phyloP scores from a whole-genome alignment of 2,888 invertebrate genomes.

The Mycalesis mineus region DNA sequence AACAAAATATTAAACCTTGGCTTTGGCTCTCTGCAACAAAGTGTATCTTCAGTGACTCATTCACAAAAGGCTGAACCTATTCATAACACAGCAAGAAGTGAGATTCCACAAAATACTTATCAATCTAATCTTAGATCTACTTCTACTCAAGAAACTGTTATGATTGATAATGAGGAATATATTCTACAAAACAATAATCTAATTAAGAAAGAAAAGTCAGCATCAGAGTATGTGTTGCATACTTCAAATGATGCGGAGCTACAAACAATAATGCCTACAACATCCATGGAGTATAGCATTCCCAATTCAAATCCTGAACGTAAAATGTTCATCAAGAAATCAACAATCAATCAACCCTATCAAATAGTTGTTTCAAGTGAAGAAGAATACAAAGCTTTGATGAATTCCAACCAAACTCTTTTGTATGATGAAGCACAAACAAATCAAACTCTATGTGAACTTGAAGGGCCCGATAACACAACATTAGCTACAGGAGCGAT shows the following conservation, averaged over 20 bases:
- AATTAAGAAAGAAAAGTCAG: slow-evolving; percentile 41
- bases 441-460: slow-evolving; percentile 61
- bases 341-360: slow-evolving; percentile 56
- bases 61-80: slow-evolving; percentile 35
- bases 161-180: slow-evolving; percentile 80
- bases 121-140: slow-evolving; percentile 28
- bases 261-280: slow-evolving; percentile 40
- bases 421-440: slow-evolving; percentile 61
- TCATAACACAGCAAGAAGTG: slow-evolving; percentile 36
- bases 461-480: slow-evolving; percentile 49
- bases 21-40: slow-evolving; percentile 35
- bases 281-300: slow-evolving; percentile 50
- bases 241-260: slow-evolving; percentile 43
- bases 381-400: slow-evolving; percentile 70
- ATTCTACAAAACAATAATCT: slow-evolving; percentile 66
- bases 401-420: slow-evolving; percentile 65
- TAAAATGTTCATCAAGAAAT: slow-evolving; percentile 54
- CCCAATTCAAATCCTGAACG: slow-evolving; percentile 40
- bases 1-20: slow-evolving; percentile 67
- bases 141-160: slow-evolving; percentile 56
- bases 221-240: slow-evolving; percentile 49
- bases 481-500: slow-evolving; percentile 48
- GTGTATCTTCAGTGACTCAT: slow-evolving; percentile 32
- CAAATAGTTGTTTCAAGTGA: slow-evolving; percentile 73
- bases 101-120: slow-evolving; percentile 42